Conservation (phyloP, 2,113 vertebrate species). For the Engraulis encrasicolus region DNA sequence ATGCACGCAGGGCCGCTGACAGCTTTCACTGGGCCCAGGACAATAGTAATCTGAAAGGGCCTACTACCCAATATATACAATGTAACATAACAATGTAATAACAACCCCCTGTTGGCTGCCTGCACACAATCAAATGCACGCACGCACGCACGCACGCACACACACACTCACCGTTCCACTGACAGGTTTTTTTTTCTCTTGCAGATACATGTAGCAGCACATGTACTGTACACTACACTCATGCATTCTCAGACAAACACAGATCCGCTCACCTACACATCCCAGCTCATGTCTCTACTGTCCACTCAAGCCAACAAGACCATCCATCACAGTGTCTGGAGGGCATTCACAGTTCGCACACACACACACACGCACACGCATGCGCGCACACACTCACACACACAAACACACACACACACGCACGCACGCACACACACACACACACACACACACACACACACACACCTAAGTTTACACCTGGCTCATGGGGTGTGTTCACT, state of each 20-base stretch:
- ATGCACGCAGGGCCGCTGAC: not conserved
- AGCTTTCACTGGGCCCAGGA: too few species aligned
- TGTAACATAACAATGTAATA: too few species aligned
- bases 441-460: slow-evolving; percentile 6
- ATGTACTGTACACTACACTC: not conserved
- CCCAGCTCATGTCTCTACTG: slow-evolving; percentile 37
- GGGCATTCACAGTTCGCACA: not conserved
- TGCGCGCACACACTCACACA: not conserved
- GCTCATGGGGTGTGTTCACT: too few species aligned
- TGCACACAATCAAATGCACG: not conserved
- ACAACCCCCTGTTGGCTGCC: too few species aligned
- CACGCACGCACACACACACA: not conserved
- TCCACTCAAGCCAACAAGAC: slow-evolving; percentile 55
- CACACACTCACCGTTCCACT: slow-evolving; percentile 21
- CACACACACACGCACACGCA: not conserved
- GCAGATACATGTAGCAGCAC: not conserved
- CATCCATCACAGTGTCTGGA: not conserved
- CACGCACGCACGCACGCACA: slow-evolving; percentile 2
- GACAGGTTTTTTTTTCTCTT: too few species aligned
- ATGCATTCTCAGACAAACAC: not conserved
- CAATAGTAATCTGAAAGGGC: too few species aligned
- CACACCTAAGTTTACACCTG: not conserved
- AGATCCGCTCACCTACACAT: not conserved
- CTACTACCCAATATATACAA: too few species aligned
- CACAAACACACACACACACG: not conserved